Evolutionary conservation across 2,888 invertebrate species (phyloP), one percentile per base, ranked within the genome.

Genomic region (Ormyrus thymus): DNA sequence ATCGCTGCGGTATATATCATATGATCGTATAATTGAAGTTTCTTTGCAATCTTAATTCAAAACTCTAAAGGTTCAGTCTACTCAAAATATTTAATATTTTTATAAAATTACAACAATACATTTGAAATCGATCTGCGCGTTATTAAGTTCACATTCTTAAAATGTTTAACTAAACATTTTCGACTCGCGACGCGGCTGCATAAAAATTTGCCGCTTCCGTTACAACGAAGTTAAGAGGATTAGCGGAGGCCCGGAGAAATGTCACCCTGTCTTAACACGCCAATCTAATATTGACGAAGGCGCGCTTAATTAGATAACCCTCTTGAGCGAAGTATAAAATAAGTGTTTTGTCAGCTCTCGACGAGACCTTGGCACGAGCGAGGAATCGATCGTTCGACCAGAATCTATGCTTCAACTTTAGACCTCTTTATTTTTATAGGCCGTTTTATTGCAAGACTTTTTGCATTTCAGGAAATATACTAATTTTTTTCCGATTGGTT

Each of bases 261-360:
- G 66, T 77, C 65, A 77, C 51, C 70, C 56, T 59, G 69, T 46
- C 59, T 75, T 65, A 65, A 73, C 73, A 73, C 11, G 64, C 9
- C 75, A 69, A 65, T 71, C 65, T 65, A 69, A 77, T 46, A 58
- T 65, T 65, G 65, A 48, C 56, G 53, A 48, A 76, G 65, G 65
- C 65, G 58, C 50, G 50, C 48, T 48, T 73, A 78, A 73, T 46
- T 73, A 64, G 72, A 68, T 73, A 73, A 73, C 15, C 11, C n/a
- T 73, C 73, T 73, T 61, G 51, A 72, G 53, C 15, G 10, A 15
- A 43, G 59, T 58, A 15, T 62, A 45, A 46, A 64, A 55, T 45
- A 66, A 74, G 53, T 64, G 55, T 72, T 76, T 72, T 56, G 72
- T 76, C 72, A 68, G 76, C 68, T 76, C 58, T 68, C 50, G 68